Evolutionary conservation across 1,140 invertebrate species (phyloP).

Genomic region (Listronotus oregonensis): DNA sequence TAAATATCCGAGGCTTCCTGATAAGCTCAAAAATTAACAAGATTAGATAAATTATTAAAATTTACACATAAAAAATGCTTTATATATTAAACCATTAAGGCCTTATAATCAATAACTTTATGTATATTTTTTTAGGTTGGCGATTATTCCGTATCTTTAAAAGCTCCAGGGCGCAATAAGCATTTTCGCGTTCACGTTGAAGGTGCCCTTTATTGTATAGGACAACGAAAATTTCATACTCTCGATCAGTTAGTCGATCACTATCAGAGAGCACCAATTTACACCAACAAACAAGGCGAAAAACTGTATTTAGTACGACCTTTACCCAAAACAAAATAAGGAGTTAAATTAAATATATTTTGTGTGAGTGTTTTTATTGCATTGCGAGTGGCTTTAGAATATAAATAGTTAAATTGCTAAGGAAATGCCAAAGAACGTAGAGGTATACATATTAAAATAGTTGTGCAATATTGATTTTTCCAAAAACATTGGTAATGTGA

Average conservation of each 20-base stretch:
- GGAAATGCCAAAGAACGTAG: constrained; percentile 13
- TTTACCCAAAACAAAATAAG: constrained; percentile 68
- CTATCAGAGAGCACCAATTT: constrained; percentile 98
- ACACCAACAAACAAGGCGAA: constrained; percentile 94
- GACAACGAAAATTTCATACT: constrained; percentile 94
- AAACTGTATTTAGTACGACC: constrained; percentile 90
- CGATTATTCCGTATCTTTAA: constrained; percentile 97
- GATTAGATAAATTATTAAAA: too few species aligned
- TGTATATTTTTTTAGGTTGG: constrained; percentile 76
- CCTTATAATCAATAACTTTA: too few species aligned
- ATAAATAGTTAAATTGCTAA: constrained; percentile 11
- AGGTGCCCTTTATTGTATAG: constrained; percentile 92
- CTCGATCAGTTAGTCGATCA: constrained; percentile 97
- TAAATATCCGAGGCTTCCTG: too few species aligned
- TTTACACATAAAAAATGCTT: too few species aligned
- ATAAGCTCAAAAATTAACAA: too few species aligned
- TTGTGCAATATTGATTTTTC: too few species aligned
- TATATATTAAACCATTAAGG: too few species aligned
- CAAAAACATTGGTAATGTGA: too few species aligned
- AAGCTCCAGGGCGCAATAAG: constrained; percentile 96
- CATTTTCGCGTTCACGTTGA: constrained; percentile 98
- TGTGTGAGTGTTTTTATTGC: constrained; percentile 38
- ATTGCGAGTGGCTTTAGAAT: constrained; percentile 29
- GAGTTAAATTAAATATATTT: constrained; percentile 19
- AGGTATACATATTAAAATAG: not conserved